Evolutionary conservation across 2,888 invertebrate genomes (phyloP), one percentile per base, ranked within the genome.

Genomic region (Zygaena filipendulae): DNA sequence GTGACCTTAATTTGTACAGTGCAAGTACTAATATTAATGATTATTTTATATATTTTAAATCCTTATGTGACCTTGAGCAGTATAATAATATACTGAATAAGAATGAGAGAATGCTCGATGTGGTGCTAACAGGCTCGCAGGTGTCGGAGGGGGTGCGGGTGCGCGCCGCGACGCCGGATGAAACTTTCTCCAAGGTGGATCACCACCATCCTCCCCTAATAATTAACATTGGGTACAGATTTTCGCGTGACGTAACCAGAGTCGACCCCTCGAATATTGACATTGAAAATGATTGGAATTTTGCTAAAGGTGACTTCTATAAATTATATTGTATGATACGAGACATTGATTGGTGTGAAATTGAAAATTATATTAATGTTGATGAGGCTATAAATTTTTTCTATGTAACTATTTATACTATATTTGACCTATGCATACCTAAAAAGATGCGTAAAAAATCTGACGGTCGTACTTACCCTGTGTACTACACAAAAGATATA

Each of bases 31-130:
- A n/a, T n/a, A n/a, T n/a, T n/a, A n/a, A n/a, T n/a, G n/a, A n/a
- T n/a, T n/a, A n/a, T n/a, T n/a, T n/a, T n/a, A n/a, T n/a, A n/a
- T n/a, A n/a, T n/a, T n/a, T n/a, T n/a, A n/a, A n/a, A 13, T 11
- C 14, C 10, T 13, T 23, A 8, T 23, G 23, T 23, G 14, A 23
- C 10, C 8, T 23, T 3, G 3, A 2, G n/a, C 9, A 23, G 3
- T 23, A 13, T 13, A 23, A 23, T 13, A 9, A 10, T n/a, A 9
- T 23, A 4, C n/a, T n/a, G n/a, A 23, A 28, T 28, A 13, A 23
- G 28, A 23, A 23, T 23, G 28, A 10, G n/a, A 23, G 27, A 28
- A 16, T 28, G 28, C 22, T 28, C 8, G 23, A 28, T 13, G 28
- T 14, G 19, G 28, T 23, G 19, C 28, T 28, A 10, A 23, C 28